Evolutionary conservation across 2,113 vertebrate species (phyloP).

Genomic region (Felis chaus): DNA sequence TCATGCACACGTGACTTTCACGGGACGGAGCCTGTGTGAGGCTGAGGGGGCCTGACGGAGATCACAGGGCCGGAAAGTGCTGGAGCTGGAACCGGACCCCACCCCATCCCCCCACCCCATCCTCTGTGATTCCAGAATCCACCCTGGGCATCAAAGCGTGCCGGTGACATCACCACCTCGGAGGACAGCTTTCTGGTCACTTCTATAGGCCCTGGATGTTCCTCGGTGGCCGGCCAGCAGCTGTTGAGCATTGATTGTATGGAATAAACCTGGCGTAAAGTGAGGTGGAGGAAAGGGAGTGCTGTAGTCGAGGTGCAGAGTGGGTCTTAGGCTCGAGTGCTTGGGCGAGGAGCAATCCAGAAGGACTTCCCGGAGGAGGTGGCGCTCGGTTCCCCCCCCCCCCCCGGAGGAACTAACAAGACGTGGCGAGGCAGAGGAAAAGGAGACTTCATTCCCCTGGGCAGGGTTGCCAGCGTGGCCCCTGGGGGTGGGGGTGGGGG

Average conservation of each 20-base stretch:
- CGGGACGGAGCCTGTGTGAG: rapidly evolving
- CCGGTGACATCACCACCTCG: neutral
- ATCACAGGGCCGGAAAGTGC: neutral
- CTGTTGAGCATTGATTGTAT: no score
- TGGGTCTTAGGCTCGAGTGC: neutral
- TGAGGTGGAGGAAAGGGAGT: neutral
- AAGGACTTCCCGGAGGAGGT: neutral
- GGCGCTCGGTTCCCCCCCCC: neutral
- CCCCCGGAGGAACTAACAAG: neutral
- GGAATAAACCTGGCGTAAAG: neutral
- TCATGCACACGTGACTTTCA: rapidly evolving
- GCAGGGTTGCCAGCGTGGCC: neutral
- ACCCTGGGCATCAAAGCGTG: no score
- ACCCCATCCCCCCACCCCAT: neutral
- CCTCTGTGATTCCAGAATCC: neutral
- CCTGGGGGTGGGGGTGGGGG: neutral
- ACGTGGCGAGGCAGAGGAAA: neutral
- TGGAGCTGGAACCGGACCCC: neutral
- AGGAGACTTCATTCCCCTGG: neutral
- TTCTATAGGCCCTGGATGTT: neutral
- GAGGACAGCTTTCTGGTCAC: no score
- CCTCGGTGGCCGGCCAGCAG: neutral
- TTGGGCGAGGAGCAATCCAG: neutral
- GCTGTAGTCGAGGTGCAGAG: neutral
- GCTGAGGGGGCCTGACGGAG: neutral